Evolutionary conservation across 2,797 vertebrate species (phyloP).

Genomic region (Alca torda): DNA sequence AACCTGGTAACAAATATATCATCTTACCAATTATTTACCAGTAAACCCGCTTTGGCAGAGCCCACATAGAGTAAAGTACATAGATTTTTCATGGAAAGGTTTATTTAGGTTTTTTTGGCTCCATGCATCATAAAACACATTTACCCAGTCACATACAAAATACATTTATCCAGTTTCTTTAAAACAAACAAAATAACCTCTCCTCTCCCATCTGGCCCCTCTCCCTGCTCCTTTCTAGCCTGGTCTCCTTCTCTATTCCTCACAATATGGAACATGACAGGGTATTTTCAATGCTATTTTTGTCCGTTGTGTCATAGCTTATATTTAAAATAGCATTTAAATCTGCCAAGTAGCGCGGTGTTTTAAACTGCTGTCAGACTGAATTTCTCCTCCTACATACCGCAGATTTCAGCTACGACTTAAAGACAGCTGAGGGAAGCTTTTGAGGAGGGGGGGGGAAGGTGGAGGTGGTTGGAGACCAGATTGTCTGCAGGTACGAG

Average conservation of each 20-base stretch:
- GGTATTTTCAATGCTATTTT: slow-evolving; percentile 76
- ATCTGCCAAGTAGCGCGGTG: slow-evolving; percentile 71
- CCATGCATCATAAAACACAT: background rate
- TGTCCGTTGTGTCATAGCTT: slow-evolving; percentile 71
- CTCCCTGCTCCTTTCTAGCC: slow-evolving; percentile 64
- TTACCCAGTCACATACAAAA: slow-evolving; percentile 38
- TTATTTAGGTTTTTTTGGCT: slow-evolving; percentile 11
- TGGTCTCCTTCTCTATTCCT: slow-evolving; percentile 67
- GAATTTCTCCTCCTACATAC: slow-evolving; percentile 72
- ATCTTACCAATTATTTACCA: background rate
- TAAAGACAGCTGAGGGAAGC: slow-evolving; percentile 66
- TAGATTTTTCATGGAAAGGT: slow-evolving; percentile 8
- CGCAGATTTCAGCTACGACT: slow-evolving; percentile 67
- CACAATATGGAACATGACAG: slow-evolving; percentile 75
- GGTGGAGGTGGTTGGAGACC: slow-evolving; percentile 61
- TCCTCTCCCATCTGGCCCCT: slow-evolving; percentile 41
- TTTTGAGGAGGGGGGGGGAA: slow-evolving; percentile 53
- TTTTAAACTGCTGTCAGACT: slow-evolving; percentile 75
- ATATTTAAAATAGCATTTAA: slow-evolving; percentile 77
- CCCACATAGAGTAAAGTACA: background rate
- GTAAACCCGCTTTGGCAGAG: slow-evolving; percentile 30
- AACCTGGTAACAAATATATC: background rate
- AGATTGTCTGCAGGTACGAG: slow-evolving; percentile 62
- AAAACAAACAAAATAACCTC: slow-evolving; percentile 70
- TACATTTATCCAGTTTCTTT: slow-evolving; percentile 51